Base-by-base conservation (phyloP, 2,113 vertebrate species). In the Lophochroa leadbeateri region DNA sequence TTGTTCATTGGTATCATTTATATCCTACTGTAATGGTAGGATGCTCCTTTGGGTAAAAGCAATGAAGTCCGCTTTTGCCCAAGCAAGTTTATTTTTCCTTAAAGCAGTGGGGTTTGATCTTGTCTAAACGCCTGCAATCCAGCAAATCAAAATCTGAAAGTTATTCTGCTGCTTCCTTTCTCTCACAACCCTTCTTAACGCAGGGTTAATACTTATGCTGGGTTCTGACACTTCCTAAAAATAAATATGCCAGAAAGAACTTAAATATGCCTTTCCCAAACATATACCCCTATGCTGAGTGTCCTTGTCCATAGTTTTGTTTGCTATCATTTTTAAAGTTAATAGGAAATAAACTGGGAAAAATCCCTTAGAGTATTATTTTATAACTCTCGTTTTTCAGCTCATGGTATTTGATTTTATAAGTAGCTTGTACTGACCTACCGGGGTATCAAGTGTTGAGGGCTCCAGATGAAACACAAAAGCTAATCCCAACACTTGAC, bases 281-380 rank as follows among this genome's bases (percentile, higher is more conserved):
- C 3, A 11, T 65, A 39, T 46, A 12, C 14, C 15, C 18, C 11
- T 60, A 2, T 4, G 13, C 0, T 3, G 14, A 7, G 6, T 25
- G 24, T n/a, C 21, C 4, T 3, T 19, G 19, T 25, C 68, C 37
- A 28, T 52, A 15, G 39, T 27, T 76, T 33, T 33, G 24, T 37
- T 63, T 50, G 15, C 33, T 55, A 0, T 29, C 1, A 6, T 27
- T 61, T 75, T 52, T 27, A 7, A 82, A 35, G 19, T 23, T 37
- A 53, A 33, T 11, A 31, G 79, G 60, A 83, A 88, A 67, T 15
- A 87, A 85, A 65, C 13, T n/a, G 31, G 15, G 50, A 58, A 91
- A 75, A 47, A 2, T 3, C 57, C 33, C 29, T 29, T 37, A 11
- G 76, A 21, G 13, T 11, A 20, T 17, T 65, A 24, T 37, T 67